Evolutionary conservation across 2,113 vertebrate genomes (phyloP).

Genomic region (Anoplopoma fimbria): DNA sequence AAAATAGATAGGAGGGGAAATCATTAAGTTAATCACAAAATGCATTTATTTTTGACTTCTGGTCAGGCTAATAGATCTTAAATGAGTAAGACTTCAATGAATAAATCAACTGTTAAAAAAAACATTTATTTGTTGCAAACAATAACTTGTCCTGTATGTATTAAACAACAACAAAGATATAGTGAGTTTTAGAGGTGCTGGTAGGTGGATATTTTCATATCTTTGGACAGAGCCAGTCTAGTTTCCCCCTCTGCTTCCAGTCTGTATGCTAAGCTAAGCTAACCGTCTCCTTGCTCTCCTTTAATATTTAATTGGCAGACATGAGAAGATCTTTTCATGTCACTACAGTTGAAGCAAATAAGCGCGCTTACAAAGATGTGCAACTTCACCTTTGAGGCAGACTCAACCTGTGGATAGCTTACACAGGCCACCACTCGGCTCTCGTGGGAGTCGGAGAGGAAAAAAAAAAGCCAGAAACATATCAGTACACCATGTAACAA

Average conservation of each 20-base stretch:
- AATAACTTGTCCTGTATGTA: neutral
- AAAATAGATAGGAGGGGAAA: neutral
- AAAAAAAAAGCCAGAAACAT: neutral
- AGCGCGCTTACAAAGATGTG: no score
- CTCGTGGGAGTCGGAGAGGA: neutral
- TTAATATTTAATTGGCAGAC: neutral
- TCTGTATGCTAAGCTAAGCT: neutral
- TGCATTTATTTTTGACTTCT: no score
- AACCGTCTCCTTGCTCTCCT: neutral
- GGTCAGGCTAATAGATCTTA: neutral
- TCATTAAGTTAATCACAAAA: neutral
- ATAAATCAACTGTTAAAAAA: neutral
- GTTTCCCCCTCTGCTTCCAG: neutral
- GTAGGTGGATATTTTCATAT: neutral
- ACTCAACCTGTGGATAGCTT: neutral
- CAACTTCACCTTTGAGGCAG: neutral
- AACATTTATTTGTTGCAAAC: neutral
- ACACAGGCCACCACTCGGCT: neutral
- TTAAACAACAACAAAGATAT: no score
- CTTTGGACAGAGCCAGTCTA: neutral
- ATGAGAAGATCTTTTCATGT: neutral
- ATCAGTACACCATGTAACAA: neutral
- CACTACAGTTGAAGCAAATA: neutral
- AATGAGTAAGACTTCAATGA: neutral
- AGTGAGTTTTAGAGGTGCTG: no score